These are phyloP conservation scores for Orius insidiosus DNA, from an alignment of 1,140 invertebrate species.

Conservation along the genomic window DNA sequence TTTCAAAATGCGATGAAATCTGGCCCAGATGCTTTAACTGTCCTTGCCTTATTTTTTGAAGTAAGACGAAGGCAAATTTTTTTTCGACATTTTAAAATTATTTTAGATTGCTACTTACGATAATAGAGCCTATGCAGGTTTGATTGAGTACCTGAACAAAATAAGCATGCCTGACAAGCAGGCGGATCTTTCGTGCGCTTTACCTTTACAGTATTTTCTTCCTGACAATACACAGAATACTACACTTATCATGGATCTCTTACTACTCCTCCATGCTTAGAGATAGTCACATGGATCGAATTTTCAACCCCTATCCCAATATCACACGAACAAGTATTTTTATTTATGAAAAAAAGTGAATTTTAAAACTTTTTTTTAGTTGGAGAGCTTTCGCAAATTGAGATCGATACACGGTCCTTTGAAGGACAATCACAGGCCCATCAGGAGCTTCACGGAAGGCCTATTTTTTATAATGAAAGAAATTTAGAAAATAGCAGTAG, in stretches of 20 bases:
- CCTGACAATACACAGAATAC: slow-evolving; percentile 37
- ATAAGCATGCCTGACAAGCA: slow-evolving; percentile 20
- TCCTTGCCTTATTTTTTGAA: slow-evolving; percentile 37
- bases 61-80: too few relatives aligned
- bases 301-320: slow-evolving; percentile 57
- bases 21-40: slow-evolving; percentile 30
- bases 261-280: slow-evolving; percentile 77
- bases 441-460: slow-evolving; percentile 51
- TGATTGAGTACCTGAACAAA: slow-evolving; percentile 18
- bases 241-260: slow-evolving; percentile 75
- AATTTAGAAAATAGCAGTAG: too few relatives aligned
- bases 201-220: slow-evolving; percentile 27
- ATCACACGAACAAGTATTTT: slow-evolving; percentile 53
- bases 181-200: slow-evolving; percentile 23
- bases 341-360: neutral
- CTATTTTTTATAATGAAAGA: slow-evolving; percentile 19
- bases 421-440: slow-evolving; percentile 57
- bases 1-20: slow-evolving; percentile 27
- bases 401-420: slow-evolving; percentile 40
- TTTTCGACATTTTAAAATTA: too few relatives aligned
- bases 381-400: slow-evolving; percentile 57
- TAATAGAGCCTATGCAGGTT: slow-evolving; percentile 21
- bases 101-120: slow-evolving; percentile 18
- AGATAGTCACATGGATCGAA: slow-evolving; percentile 80
- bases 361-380: slow-evolving; percentile 36